Evolutionary conservation across 2,888 invertebrate genomes (phyloP).

Genomic region (Drosophila quasianomalipes): DNA sequence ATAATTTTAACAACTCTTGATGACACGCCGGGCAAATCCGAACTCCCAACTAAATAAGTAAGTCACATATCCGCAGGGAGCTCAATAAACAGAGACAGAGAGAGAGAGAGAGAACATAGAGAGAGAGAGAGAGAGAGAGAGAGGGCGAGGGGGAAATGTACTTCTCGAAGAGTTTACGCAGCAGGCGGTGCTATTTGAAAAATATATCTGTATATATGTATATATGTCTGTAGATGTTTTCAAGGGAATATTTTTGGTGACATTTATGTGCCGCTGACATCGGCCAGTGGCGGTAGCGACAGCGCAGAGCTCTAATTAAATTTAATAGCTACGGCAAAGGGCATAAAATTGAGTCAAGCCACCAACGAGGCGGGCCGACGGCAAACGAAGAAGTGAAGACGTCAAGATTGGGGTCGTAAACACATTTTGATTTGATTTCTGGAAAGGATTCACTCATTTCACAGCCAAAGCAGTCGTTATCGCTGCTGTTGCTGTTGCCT

Average conservation of each 20-base stretch:
- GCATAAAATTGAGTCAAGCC: slow-evolving; percentile 68
- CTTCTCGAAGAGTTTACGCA: slow-evolving; percentile 12
- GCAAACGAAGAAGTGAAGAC: slow-evolving; percentile 15
- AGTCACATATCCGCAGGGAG: slow-evolving; percentile 41
- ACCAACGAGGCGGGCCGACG: slow-evolving; percentile 58
- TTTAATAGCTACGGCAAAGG: slow-evolving; percentile 72
- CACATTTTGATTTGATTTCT: slow-evolving; percentile 80
- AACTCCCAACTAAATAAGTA: slow-evolving; percentile 35
- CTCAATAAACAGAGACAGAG: slow-evolving; percentile 48
- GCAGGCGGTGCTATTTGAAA: slow-evolving; percentile 42
- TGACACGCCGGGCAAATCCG: slow-evolving; percentile 19
- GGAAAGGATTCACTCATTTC: slow-evolving; percentile 68
- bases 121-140: not conserved
- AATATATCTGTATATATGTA: slow-evolving; percentile 2
- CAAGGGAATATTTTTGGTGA: slow-evolving; percentile 76
- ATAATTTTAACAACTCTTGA: slow-evolving; percentile 50
- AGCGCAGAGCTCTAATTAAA: slow-evolving; percentile 79
- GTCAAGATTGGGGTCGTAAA: slow-evolving; percentile 62
- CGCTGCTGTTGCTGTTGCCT: slow-evolving; percentile 6
- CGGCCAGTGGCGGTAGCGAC: slow-evolving; percentile 59
- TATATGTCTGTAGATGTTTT: slow-evolving; percentile 40
- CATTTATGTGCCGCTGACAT: slow-evolving; percentile 74
- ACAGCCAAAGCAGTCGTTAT: slow-evolving; percentile 40
- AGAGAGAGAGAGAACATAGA: too few relatives aligned
- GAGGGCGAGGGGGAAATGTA: slow-evolving; percentile 11